Conservation (phyloP, 2,797 vertebrate species). For the Peromyscus attwateri region DNA sequence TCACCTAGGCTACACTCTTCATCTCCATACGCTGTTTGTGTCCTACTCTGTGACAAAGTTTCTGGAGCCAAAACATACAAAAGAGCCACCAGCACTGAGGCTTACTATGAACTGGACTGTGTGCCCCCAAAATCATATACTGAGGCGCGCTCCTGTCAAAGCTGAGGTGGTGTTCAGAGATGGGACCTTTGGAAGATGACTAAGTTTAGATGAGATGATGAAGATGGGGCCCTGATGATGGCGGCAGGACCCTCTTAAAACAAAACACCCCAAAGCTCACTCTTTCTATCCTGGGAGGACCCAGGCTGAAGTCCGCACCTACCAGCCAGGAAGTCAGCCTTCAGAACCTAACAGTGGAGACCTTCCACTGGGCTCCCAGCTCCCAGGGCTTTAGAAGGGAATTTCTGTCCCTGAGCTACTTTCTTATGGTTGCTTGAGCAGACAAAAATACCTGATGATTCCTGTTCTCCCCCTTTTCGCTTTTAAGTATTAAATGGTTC, state of each 20-base stretch:
- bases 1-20: fast-evolving
- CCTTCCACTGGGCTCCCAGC: neutral
- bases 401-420: neutral
- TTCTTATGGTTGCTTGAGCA: neutral
- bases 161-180: neutral
- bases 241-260: neutral
- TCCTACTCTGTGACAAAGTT: neutral
- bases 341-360: neutral
- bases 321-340: neutral
- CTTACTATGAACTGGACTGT: neutral
- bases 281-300: neutral
- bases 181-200: neutral
- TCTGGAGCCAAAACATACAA: too few relatives aligned
- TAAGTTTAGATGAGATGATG: neutral
- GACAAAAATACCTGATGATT: neutral
- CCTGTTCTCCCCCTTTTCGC: neutral
- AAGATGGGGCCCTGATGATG: neutral
- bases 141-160: neutral
- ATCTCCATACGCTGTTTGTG: neutral
- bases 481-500: neutral
- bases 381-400: neutral
- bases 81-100: neutral
- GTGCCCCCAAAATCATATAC: neutral
- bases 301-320: neutral
- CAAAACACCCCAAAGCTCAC: neutral